phyloP scores from a whole-genome alignment of 2,113 vertebrate species.

The Syngnathoides biaculeatus region DNA sequence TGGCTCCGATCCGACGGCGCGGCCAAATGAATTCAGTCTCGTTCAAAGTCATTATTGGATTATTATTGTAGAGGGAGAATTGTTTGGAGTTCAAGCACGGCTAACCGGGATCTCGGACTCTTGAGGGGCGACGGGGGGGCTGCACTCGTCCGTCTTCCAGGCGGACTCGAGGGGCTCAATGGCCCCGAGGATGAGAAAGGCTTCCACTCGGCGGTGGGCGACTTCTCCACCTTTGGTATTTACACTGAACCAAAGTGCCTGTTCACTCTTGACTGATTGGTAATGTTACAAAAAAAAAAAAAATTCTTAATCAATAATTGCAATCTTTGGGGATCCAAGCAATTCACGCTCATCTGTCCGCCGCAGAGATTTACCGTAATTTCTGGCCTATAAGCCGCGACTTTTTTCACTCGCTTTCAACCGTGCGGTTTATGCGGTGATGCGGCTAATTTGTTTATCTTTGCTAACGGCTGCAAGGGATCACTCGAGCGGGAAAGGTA shows the following conservation, averaged over 20 bases:
- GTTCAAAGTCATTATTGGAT: slow-evolving; percentile 69
- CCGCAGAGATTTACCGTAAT: background rate
- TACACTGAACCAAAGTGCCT: background rate
- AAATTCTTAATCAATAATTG: background rate
- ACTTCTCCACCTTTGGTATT: slow-evolving; percentile 5
- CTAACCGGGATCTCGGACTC: slow-evolving; percentile 55
- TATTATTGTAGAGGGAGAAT: slow-evolving; percentile 66
- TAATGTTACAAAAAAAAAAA: background rate
- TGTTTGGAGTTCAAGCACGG: slow-evolving; percentile 71
- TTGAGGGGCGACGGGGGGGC: slow-evolving; percentile 50
- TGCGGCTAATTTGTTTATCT: too few species aligned
- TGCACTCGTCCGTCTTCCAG: slow-evolving; percentile 47
- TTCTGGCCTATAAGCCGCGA: too few species aligned
- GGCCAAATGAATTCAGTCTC: slow-evolving; percentile 65
- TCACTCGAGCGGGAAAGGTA: too few species aligned
- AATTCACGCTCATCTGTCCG: background rate
- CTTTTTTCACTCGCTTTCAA: too few species aligned
- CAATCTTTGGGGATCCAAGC: background rate
- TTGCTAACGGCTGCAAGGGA: too few species aligned
- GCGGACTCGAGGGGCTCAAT: slow-evolving; percentile 33
- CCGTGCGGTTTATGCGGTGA: too few species aligned
- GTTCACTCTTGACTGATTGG: slow-evolving; percentile 3
- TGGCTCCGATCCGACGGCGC: slow-evolving; percentile 49
- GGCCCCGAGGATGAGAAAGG: slow-evolving; percentile 19
- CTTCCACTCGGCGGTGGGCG: slow-evolving; percentile 24